Evolutionary conservation across 2,797 vertebrate genomes (phyloP).

Genomic region (Sphenopsis melanotis): DNA sequence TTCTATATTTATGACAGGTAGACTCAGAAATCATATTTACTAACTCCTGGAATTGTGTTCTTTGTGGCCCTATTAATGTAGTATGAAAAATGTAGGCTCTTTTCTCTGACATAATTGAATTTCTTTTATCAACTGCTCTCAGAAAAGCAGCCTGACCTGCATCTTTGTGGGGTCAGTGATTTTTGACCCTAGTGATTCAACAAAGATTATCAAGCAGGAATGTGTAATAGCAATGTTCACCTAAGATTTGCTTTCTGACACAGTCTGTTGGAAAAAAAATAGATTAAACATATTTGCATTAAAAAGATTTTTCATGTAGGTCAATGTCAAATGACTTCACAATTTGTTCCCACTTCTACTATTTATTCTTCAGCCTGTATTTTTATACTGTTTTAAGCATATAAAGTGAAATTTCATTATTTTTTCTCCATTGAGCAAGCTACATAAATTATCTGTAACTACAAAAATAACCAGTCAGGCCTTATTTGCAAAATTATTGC

Average conservation of each 20-base stretch:
- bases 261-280: neutral
- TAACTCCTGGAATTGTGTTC: neutral
- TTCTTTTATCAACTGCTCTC: neutral
- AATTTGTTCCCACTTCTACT: neutral
- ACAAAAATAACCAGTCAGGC: neutral
- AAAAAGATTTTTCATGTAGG: neutral
- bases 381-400: neutral
- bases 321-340: neutral
- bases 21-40: neutral
- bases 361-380: neutral
- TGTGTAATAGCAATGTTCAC: neutral
- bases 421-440: neutral
- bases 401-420: neutral
- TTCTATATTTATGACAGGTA: neutral
- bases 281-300: neutral
- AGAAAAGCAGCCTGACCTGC: conserved; percentile 13
- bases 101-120: neutral
- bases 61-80: neutral
- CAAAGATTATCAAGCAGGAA: neutral
- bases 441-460: neutral
- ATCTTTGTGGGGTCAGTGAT: neutral
- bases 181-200: conserved; percentile 2
- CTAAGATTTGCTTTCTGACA: neutral
- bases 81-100: neutral
- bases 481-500: neutral